Evolutionary conservation across 1,140 invertebrate genomes (phyloP).

Genomic region (Bacillus rossius): DNA sequence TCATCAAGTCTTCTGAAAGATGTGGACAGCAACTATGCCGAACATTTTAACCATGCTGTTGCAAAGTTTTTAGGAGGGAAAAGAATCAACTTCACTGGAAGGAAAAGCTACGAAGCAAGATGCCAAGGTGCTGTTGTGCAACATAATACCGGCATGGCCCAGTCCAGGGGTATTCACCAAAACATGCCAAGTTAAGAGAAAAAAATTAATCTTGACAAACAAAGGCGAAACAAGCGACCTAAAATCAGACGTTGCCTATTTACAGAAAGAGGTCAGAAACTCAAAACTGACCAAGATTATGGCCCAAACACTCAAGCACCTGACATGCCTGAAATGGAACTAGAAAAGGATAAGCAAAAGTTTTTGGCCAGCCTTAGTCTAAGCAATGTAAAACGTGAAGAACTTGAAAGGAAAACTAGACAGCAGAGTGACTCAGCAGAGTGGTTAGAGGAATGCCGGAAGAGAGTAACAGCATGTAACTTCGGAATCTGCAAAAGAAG

Average conservation of each 20-base stretch:
- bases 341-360: not conserved
- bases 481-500: slow-evolving; percentile 34
- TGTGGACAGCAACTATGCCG: slow-evolving; percentile 38
- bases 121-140: slow-evolving; percentile 29
- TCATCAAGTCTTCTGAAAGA: slow-evolving; percentile 31
- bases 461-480: slow-evolving; percentile 36
- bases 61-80: slow-evolving; percentile 38
- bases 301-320: slow-evolving; percentile 21
- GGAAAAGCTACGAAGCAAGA: slow-evolving; percentile 28
- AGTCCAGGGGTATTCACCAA: not conserved
- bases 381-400: slow-evolving; percentile 22
- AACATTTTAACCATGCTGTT: slow-evolving; percentile 36
- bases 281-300: slow-evolving; percentile 22
- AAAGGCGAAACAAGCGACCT: not conserved
- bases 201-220: not conserved
- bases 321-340: slow-evolving; percentile 10
- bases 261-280: not conserved
- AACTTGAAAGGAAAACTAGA: slow-evolving; percentile 27
- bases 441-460: slow-evolving; percentile 29
- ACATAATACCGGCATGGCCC: slow-evolving; percentile 24
- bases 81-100: slow-evolving; percentile 30
- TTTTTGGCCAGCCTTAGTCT: slow-evolving; percentile 27
- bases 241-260: not conserved
- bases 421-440: slow-evolving; percentile 26
- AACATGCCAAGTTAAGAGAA: not conserved